Conservation (phyloP, 1,140 invertebrate genomes). For the Drosophila leontia region DNA sequence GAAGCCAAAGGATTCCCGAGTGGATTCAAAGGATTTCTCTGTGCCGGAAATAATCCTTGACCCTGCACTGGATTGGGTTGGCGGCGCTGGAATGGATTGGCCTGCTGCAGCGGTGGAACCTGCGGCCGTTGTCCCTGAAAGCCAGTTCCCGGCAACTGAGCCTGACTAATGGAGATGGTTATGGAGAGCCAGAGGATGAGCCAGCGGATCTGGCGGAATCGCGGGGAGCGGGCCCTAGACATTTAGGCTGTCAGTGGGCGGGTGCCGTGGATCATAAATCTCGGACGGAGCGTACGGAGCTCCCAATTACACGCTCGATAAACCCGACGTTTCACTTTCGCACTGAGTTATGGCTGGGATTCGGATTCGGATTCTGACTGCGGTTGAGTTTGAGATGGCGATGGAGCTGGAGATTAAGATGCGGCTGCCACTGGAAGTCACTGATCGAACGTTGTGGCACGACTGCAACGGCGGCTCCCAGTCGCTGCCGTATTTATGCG, state of each 20-base stretch:
- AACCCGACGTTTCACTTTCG: slow-evolving; percentile 64
- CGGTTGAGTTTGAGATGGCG: slow-evolving; percentile 3
- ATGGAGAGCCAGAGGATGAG: slow-evolving; percentile 33
- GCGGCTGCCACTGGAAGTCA: slow-evolving; percentile 61
- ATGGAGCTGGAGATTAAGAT: slow-evolving; percentile 8
- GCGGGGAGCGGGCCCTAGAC: slow-evolving; percentile 25
- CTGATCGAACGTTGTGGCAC: slow-evolving; percentile 52
- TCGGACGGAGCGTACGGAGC: slow-evolving; percentile 40
- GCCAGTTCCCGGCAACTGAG: slow-evolving; percentile 59
- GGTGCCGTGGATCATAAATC: slow-evolving; percentile 68
- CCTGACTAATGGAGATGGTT: slow-evolving; percentile 27
- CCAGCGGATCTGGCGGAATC: slow-evolving; percentile 44
- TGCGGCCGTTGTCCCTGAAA: slow-evolving; percentile 65
- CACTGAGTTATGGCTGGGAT: slow-evolving; percentile 32
- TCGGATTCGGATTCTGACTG: background rate
- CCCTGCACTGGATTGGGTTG: slow-evolving; percentile 51
- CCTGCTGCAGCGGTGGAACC: slow-evolving; percentile 39
- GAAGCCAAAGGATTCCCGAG: slow-evolving; percentile 42
- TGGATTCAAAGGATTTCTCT: slow-evolving; percentile 58
- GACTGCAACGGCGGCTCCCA: slow-evolving; percentile 62
- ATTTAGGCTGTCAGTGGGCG: slow-evolving; percentile 64
- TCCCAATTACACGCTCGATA: slow-evolving; percentile 81
- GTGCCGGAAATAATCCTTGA: slow-evolving; percentile 66
- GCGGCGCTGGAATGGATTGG: slow-evolving; percentile 59
- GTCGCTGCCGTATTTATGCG: slow-evolving; percentile 62